Evolutionary conservation across 1,140 invertebrate genomes (phyloP).

Genomic region (Euglossa dilemma): DNA sequence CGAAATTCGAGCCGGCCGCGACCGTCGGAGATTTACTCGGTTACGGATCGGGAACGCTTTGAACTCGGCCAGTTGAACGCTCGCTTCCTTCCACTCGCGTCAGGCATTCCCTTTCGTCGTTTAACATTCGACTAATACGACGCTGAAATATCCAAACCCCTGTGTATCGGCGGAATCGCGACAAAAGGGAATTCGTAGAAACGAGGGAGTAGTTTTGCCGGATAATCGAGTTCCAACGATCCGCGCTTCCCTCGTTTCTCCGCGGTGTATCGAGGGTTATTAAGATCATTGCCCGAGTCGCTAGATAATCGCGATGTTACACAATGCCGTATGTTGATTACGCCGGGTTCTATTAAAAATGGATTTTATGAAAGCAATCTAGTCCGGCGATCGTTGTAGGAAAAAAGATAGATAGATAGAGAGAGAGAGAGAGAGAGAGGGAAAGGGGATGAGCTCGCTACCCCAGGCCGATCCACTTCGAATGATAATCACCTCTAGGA

Average conservation of each 20-base stretch:
- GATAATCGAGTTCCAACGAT: neutral
- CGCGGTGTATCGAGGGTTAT: neutral
- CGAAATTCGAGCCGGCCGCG: constrained; percentile 56
- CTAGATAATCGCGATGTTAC: constrained; percentile 20
- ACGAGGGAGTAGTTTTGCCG: neutral
- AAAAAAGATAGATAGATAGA: constrained; percentile 44
- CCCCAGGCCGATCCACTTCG: constrained; percentile 73
- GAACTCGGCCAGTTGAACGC: constrained; percentile 15
- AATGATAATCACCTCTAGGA: constrained; percentile 78
- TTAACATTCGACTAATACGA: neutral
- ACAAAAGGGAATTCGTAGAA: neutral
- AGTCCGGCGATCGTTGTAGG: constrained; percentile 61
- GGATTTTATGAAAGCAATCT: constrained; percentile 75
- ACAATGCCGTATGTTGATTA: constrained; percentile 59
- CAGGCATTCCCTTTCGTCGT: neutral
- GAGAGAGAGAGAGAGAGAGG: neutral
- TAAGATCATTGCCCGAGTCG: neutral
- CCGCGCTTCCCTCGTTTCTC: no score
- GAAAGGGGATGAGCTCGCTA: constrained; percentile 61
- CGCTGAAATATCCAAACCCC: neutral
- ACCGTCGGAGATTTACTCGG: constrained; percentile 52
- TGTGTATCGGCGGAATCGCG: neutral
- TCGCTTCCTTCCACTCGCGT: constrained; percentile 1
- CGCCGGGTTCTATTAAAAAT: constrained; percentile 70
- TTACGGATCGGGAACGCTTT: constrained; percentile 49